phyloP scores from a whole-genome alignment of 2,113 vertebrate genomes.

The Bos javanicus region DNA sequence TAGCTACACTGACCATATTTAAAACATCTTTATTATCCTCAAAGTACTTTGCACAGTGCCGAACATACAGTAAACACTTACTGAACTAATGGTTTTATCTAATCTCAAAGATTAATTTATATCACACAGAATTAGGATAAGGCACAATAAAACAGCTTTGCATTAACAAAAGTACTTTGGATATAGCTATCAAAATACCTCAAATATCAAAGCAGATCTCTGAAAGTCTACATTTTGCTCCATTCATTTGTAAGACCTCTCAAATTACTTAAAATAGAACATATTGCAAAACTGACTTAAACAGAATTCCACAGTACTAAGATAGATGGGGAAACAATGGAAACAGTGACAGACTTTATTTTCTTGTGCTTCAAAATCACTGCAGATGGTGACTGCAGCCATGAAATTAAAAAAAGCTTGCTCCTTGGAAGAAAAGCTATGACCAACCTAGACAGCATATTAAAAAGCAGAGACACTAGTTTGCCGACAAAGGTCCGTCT shows the following conservation, averaged over 20 bases:
- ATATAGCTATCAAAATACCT: neutral
- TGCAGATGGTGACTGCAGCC: neutral
- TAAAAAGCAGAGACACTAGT: neutral
- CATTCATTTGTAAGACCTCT: neutral
- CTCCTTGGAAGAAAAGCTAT: neutral
- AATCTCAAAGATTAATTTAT: neutral
- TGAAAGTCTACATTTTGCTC: neutral
- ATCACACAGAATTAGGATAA: neutral
- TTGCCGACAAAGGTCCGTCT: neutral
- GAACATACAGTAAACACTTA: neutral
- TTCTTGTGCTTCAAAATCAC: neutral
- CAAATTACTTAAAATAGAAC: conserved; percentile 16
- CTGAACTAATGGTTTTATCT: neutral
- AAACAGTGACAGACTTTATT: neutral
- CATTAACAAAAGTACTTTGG: neutral
- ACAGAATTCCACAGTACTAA: neutral
- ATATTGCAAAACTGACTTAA: neutral
- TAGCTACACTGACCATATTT: neutral
- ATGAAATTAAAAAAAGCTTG: neutral
- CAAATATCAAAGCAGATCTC: conserved; percentile 16
- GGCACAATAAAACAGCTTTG: neutral
- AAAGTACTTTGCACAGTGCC: neutral
- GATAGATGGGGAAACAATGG: neutral
- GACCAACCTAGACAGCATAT: neutral
- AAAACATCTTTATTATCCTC: neutral